A percentile compares a stretch with the other conserved stretches of the same genome.
phyloP scores from a whole-genome alignment of 2,113 vertebrate genomes.

The Muntiacus muntjak region DNA sequence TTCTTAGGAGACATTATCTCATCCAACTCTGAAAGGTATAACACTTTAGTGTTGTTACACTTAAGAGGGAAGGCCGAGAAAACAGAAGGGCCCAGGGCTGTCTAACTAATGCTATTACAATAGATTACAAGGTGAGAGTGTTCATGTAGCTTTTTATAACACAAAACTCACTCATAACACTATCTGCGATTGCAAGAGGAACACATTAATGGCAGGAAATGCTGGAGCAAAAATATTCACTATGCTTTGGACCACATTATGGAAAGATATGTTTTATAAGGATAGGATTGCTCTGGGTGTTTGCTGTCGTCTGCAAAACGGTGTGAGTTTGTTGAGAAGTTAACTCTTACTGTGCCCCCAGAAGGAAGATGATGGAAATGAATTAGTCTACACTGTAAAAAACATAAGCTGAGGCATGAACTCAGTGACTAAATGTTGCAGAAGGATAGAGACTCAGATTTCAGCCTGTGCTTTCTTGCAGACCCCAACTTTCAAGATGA shows the following conservation, averaged over 20 bases:
- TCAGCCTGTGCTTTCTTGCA: neutral
- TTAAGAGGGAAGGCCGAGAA: constrained; percentile 43
- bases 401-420: neutral
- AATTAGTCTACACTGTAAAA: neutral
- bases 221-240: constrained; percentile 64
- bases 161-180: constrained; percentile 54
- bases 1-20: constrained; percentile 63
- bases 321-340: constrained; percentile 30
- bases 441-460: neutral
- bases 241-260: constrained; percentile 61
- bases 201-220: constrained; percentile 73
- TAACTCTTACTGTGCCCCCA: constrained; percentile 36
- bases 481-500: too few relatives aligned
- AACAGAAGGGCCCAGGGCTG: constrained; percentile 4
- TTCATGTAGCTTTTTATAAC: constrained; percentile 71
- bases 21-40: constrained; percentile 42
- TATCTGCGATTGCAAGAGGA: constrained; percentile 65
- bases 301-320: constrained; percentile 30
- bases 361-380: neutral
- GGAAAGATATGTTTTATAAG: constrained; percentile 67
- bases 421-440: neutral
- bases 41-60: constrained; percentile 48
- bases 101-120: constrained; percentile 47
- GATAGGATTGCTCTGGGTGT: constrained; percentile 32
- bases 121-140: constrained; percentile 67